Conservation (phyloP, 2,888 invertebrate genomes). For the Callyntrura guangdongensis region DNA sequence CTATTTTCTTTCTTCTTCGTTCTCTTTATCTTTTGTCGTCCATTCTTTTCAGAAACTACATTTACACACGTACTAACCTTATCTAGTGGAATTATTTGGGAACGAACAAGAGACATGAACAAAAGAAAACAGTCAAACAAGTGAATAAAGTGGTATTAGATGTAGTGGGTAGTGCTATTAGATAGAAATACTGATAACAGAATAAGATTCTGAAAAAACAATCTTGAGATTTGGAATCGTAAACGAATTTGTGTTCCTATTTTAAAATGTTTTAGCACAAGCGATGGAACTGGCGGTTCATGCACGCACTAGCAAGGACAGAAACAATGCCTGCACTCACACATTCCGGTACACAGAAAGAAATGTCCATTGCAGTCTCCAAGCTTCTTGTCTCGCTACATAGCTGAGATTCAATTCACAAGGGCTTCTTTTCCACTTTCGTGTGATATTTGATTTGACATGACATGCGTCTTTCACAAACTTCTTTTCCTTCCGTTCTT, state of each 20-base stretch:
- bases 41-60: background rate
- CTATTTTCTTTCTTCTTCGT: background rate
- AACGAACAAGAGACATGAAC: background rate
- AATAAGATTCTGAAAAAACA: background rate
- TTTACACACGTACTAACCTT: background rate
- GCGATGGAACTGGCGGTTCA: background rate
- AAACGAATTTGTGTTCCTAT: background rate
- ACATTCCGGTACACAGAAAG: background rate
- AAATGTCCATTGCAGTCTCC: background rate
- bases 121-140: background rate
- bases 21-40: constrained; percentile 11
- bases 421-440: constrained; percentile 32
- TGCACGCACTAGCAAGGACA: background rate
- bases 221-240: background rate
- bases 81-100: constrained; percentile 18
- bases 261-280: constrained; percentile 21
- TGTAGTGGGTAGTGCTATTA: background rate
- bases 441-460: constrained; percentile 52
- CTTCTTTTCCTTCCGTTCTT: background rate
- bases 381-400: background rate
- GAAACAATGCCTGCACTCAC: no score
- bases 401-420: constrained; percentile 46
- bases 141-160: background rate
- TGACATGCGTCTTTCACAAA: constrained; percentile 8
- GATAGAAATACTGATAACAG: background rate